These are phyloP conservation scores for Yponomeuta malinellus DNA, from an alignment of 2,888 invertebrate species.

Conservation along the genomic window DNA sequence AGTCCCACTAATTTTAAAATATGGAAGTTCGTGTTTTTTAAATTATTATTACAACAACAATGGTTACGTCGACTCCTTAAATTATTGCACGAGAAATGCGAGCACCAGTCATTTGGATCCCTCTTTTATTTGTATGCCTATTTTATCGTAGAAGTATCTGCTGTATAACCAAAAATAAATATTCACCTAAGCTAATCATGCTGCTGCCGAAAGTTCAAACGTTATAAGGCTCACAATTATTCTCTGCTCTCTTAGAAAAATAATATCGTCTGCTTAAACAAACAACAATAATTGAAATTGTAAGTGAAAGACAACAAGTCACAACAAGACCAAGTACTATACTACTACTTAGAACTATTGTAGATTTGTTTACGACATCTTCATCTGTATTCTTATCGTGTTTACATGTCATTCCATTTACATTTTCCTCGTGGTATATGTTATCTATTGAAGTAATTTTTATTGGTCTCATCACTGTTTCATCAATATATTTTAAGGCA, in stretches of 20 bases:
- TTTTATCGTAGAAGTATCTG: no score
- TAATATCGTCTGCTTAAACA: background rate
- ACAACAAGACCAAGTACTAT: background rate
- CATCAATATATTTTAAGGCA: background rate
- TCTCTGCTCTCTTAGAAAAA: background rate
- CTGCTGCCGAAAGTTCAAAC: background rate
- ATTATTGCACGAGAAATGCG: no score
- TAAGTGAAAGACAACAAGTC: background rate
- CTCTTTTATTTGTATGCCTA: no score
- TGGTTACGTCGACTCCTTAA: no score
- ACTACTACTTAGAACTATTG: background rate
- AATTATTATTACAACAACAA: no score
- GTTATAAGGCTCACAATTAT: background rate
- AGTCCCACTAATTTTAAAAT: no score
- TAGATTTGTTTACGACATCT: background rate
- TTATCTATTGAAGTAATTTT: background rate
- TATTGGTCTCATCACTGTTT: background rate
- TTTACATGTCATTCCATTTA: background rate
- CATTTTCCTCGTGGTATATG: background rate
- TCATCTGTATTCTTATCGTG: background rate
- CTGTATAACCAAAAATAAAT: no score
- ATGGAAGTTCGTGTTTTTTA: no score
- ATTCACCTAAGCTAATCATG: background rate
- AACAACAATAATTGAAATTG: background rate
- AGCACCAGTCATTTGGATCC: no score